These are phyloP conservation scores for Sepiola atlantica DNA, from an alignment of 2,888 invertebrate species.

Conservation along the genomic window DNA sequence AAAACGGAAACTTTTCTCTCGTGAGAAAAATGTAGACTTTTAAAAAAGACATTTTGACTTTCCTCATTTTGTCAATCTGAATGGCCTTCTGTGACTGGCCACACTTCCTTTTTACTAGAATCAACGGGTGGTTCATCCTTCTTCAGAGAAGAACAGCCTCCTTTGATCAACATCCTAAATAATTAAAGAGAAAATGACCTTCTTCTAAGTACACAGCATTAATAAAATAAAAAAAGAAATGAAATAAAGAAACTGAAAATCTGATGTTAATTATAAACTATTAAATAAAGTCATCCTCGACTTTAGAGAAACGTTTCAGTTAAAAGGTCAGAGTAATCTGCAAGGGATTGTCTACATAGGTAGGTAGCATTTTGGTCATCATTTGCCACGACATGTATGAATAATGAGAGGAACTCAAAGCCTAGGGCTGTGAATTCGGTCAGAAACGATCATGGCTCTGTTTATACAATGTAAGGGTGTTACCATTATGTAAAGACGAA, in stretches of 20 bases:
- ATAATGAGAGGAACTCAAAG: background rate
- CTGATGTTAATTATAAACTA: background rate
- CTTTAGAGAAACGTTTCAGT: background rate
- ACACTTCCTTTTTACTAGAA: background rate
- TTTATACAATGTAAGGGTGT: background rate
- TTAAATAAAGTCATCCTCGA: background rate
- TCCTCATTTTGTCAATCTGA: background rate
- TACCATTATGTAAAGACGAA: background rate
- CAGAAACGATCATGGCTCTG: background rate
- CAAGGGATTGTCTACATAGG: conserved; percentile 5
- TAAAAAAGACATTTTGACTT: background rate
- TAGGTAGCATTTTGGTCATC: background rate
- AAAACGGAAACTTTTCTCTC: background rate
- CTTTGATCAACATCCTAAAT: conserved; percentile 4
- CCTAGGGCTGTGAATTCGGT: background rate
- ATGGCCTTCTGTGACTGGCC: background rate
- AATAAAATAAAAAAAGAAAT: no score
- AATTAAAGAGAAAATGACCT: background rate
- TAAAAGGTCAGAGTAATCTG: conserved; percentile 24
- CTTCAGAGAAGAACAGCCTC: background rate
- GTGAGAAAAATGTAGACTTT: background rate
- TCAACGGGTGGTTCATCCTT: background rate
- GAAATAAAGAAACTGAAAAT: background rate
- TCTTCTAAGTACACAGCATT: background rate
- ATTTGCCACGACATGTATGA: background rate